Conservation (phyloP, 2,888 invertebrate genomes). For the Eupsilia transversa region DNA sequence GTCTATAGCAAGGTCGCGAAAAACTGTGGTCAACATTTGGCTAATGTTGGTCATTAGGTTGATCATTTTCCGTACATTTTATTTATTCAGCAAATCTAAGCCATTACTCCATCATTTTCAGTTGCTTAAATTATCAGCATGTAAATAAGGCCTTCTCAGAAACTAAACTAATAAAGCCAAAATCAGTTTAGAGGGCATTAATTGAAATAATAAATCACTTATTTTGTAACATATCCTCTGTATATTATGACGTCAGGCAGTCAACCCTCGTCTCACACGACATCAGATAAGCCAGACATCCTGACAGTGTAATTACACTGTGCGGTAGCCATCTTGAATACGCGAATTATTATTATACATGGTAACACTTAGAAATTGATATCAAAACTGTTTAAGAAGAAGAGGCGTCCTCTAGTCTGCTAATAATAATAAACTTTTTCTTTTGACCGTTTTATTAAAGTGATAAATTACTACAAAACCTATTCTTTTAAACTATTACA, state of each 20-base stretch:
- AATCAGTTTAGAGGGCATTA: constrained; percentile 12
- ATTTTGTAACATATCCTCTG: constrained; percentile 45
- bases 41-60: neutral
- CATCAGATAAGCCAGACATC: constrained; percentile 47
- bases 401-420: neutral
- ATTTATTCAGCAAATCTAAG: neutral
- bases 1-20: neutral
- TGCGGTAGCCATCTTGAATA: constrained; percentile 31
- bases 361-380: constrained; percentile 36
- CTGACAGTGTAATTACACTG: constrained; percentile 51
- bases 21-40: neutral
- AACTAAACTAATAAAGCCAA: neutral
- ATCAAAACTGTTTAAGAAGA: constrained; percentile 14
- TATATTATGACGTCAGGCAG: constrained; percentile 54
- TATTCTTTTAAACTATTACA: neutral
- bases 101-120: neutral
- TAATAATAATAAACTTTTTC: neutral
- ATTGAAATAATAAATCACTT: constrained; percentile 66
- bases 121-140: neutral
- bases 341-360: constrained; percentile 35
- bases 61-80: neutral
- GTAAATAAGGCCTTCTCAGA: neutral
- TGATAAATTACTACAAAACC: neutral
- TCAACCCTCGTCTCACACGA: constrained; percentile 64
- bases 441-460: neutral